Base-by-base conservation (phyloP, 1,140 invertebrate genomes). In the Mya arenaria region DNA sequence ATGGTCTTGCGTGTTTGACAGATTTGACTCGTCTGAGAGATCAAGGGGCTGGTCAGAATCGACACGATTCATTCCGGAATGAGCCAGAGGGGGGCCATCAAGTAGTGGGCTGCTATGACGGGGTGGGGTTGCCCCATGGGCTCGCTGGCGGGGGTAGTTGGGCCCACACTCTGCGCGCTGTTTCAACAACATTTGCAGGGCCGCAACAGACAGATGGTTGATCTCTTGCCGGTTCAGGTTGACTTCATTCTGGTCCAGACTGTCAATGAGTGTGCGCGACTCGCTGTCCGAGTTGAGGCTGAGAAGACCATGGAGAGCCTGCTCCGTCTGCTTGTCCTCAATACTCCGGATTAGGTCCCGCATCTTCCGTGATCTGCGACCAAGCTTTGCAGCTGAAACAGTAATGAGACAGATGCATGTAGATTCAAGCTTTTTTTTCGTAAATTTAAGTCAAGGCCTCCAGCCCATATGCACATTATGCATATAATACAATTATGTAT, bases 321-420 rank as follows among this genome's bases (percentile, higher is more conserved):
- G 91, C 37, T 92, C 91, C 55, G 91, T 93, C 86, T 92, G 91
- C 8, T 90, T 90, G 82, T 93, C 91, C 75, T 93, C 92, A 52
- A 93, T 92, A 65, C 88, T 91, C 28, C 88, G 85, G 32, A 93
- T 93, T 88, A 92, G 89, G 71, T 92, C 92, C 44, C 91, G 84
- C 92, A 93, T 92, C 73, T 92, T 92, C 13, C 91, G 84, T 10
- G 92, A 93, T 17, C 92, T 82, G 23, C 92, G 79, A 17, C 92
- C 92, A 55, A 93, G 86, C 63, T 93, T 93, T 17, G 92, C 92
- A 83, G 92, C 92, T 93, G 81, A 25, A 88, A 90, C n/a, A n/a
- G n/a, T n/a, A n/a, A n/a, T n/a, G n/a, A n/a, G n/a, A n/a, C n/a
- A n/a, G n/a, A n/a, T n/a, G n/a, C n/a, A n/a, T n/a, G n/a, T n/a